phyloP scores from a whole-genome alignment of 2,797 vertebrate species.

The Macrochelys suwanniensis region DNA sequence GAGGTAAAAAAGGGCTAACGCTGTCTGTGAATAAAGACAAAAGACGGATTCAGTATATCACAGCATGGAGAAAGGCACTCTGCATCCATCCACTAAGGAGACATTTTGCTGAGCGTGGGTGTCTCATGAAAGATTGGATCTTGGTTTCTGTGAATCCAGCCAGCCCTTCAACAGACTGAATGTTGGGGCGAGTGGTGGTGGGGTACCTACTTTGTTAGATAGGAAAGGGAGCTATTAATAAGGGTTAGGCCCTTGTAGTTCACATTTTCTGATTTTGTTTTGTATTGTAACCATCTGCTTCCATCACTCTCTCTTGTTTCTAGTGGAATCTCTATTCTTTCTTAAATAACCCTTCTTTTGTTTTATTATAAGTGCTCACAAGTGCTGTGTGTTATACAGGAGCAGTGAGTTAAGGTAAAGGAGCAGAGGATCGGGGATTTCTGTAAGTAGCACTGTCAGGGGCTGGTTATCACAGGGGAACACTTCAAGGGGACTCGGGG shows the following conservation, averaged over 20 bases:
- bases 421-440: neutral
- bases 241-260: neutral
- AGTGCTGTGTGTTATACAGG: neutral
- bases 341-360: neutral
- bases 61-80: neutral
- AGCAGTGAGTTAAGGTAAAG: neutral
- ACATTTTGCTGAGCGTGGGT: neutral
- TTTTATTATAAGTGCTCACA: neutral
- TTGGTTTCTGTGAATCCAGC: neutral
- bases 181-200: neutral
- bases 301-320: neutral
- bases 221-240: neutral
- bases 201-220: neutral
- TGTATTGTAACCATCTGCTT: neutral
- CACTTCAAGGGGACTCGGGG: neutral
- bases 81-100: neutral
- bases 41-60: neutral
- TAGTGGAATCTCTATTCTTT: neutral
- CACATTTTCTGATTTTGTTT: neutral
- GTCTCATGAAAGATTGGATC: neutral
- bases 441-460: neutral
- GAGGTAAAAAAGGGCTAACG: neutral
- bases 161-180: neutral
- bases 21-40: neutral
- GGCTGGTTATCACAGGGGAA: neutral